Conservation (phyloP, 2,797 vertebrate species). For the Eupleurogrammus muticus region DNA sequence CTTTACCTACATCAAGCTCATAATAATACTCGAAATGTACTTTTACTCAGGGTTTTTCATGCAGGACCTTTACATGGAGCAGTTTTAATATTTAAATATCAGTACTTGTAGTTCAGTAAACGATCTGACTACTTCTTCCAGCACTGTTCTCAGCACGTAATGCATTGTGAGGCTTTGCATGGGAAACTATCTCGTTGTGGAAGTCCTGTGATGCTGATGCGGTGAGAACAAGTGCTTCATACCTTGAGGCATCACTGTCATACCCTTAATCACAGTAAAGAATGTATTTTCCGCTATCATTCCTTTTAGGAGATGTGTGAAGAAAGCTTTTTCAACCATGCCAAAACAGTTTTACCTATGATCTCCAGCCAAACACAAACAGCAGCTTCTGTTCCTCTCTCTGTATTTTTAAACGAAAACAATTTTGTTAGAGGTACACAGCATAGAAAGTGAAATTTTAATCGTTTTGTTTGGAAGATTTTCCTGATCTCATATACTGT, state of each 20-base stretch:
- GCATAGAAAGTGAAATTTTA: too few relatives aligned
- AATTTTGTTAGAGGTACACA: neutral
- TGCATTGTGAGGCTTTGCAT: slow-evolving; percentile 30
- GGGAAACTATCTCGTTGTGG: slow-evolving; percentile 25
- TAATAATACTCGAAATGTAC: too few relatives aligned
- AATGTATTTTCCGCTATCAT: slow-evolving; percentile 30
- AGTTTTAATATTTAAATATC: too few relatives aligned
- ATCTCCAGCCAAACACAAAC: slow-evolving; percentile 13
- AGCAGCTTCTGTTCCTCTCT: neutral
- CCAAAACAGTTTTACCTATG: slow-evolving; percentile 35
- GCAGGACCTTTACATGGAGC: too few relatives aligned
- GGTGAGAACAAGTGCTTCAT: slow-evolving; percentile 49
- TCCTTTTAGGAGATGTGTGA: slow-evolving; percentile 12
- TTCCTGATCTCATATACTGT: too few relatives aligned
- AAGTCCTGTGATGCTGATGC: slow-evolving; percentile 45
- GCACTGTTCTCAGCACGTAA: neutral
- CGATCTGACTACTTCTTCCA: too few relatives aligned
- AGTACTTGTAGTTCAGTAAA: too few relatives aligned
- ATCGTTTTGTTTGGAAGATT: too few relatives aligned
- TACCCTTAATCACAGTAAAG: slow-evolving; percentile 58
- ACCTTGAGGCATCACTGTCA: slow-evolving; percentile 62
- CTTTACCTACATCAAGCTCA: too few relatives aligned
- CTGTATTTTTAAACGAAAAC: neutral
- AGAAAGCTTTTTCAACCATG: slow-evolving; percentile 25
- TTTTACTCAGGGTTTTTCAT: too few relatives aligned